Evolutionary conservation across 2,797 vertebrate genomes (phyloP), one percentile per base, ranked within the genome.

Genomic region (Austrolebias charrua): DNA sequence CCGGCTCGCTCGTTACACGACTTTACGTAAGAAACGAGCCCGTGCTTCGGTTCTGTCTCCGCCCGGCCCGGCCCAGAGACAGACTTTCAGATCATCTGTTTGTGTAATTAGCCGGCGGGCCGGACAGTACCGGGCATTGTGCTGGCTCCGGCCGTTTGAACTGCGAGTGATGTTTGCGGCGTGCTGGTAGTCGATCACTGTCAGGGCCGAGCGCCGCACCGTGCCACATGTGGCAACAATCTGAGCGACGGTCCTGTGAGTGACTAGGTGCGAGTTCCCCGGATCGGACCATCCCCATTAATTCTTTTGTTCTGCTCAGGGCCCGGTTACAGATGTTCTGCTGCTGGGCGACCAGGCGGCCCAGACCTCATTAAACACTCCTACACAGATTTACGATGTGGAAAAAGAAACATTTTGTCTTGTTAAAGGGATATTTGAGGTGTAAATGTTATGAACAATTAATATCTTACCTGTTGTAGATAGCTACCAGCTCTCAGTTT

Each of bases 171-270:
- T 80, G 83, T 84, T 78, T 85, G 76, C 71, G 80, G 78, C 79
- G 89, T 80, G 79, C 82, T 75, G 80, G 87, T 80, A 88, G 85
- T 91, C 74, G 86, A 92, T 92, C 91, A 90, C 88, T 93, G 91
- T 90, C 90, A 89, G 71, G 88, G 66, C 56, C 29, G 81, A 87
- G 87, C 60, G 73, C 73, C 87, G 89, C 84, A 79, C 85, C 90
- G 88, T 92, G 91, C 88, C 89, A 82, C 93, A 94, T 93, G 89
- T 94, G 93, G 93, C 91, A 92, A 90, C 90, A 89, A 93, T 92
- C 90, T 91, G 91, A 85, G 90, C 86, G 90, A 86, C 92, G 89
- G 91, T 92, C 87, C 88, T 90, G 84, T 89, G 87, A 86, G 84
- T 80, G 88, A 90, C 89, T 86, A 85, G 86, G 89, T 92, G 88